These are phyloP conservation scores for Netelia fuscicornis DNA, from an alignment of 2,888 invertebrate genomes.

Conservation along the genomic window DNA sequence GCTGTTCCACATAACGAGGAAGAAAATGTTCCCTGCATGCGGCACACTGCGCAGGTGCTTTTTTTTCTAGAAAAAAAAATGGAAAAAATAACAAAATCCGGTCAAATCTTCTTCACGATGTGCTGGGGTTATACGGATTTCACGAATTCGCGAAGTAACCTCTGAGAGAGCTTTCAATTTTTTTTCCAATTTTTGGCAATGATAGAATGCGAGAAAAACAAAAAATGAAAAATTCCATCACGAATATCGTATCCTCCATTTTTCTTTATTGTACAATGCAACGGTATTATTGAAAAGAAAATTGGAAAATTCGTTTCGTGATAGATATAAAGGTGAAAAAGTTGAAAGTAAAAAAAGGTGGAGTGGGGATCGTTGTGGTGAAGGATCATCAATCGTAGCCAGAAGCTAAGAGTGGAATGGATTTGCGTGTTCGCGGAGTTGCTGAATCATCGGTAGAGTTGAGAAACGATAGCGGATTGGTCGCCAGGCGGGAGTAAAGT, in stretches of 20 bases:
- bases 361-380: neutral
- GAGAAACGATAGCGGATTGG: slow-evolving; percentile 53
- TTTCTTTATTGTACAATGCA: no score
- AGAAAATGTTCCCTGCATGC: slow-evolving; percentile 63
- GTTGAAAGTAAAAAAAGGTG: neutral
- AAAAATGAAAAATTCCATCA: no score
- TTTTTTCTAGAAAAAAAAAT: slow-evolving; percentile 51
- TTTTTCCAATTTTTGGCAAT: no score
- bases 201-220: no score
- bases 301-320: slow-evolving; percentile 1
- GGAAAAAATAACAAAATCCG: slow-evolving; percentile 13
- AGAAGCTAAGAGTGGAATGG: slow-evolving; percentile 29
- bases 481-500: slow-evolving; percentile 67
- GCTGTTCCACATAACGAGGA: slow-evolving; percentile 69
- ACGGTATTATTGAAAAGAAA: neutral
- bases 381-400: slow-evolving; percentile 19
- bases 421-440: slow-evolving; percentile 27
- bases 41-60: slow-evolving; percentile 62
- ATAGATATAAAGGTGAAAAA: slow-evolving; percentile 7
- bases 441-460: slow-evolving; percentile 52
- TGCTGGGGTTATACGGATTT: neutral
- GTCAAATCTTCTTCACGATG: slow-evolving; percentile 33
- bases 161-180: neutral
- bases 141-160: neutral
- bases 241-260: no score